A percentile compares a stretch with the other conserved stretches of the same genome.
phyloP scores from a whole-genome alignment of 2,888 invertebrate genomes.

The Stratiomys singularior region DNA sequence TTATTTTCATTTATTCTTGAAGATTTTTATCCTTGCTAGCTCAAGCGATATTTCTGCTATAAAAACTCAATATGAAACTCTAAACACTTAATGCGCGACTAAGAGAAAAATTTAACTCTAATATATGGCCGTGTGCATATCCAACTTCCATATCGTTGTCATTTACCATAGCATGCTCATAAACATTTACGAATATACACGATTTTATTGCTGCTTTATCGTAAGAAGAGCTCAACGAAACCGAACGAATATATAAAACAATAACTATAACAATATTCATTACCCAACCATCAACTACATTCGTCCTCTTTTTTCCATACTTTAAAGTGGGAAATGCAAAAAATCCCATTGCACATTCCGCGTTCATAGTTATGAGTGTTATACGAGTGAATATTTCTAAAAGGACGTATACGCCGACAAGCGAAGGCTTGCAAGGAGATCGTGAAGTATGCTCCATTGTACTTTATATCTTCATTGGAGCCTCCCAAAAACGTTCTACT shows the following conservation, averaged over 20 bases:
- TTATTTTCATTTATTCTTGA: not conserved
- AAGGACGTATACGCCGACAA: too few species aligned
- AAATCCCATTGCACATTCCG: slow-evolving; percentile 36
- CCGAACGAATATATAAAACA: not conserved
- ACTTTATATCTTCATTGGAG: slow-evolving; percentile 41
- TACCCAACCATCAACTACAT: slow-evolving; percentile 38
- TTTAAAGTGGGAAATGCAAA: slow-evolving; percentile 34
- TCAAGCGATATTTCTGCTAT: not conserved
- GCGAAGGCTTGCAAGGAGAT: not conserved
- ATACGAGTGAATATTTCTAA: not conserved
- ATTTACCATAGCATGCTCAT: too few species aligned
- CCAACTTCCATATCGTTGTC: too few species aligned
- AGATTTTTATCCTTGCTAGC: too few species aligned
- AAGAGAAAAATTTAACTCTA: too few species aligned
- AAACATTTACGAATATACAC: too few species aligned
- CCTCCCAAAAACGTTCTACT: slow-evolving; percentile 9
- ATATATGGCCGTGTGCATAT: too few species aligned
- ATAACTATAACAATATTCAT: slow-evolving; percentile 47
- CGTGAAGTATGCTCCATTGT: slow-evolving; percentile 24
- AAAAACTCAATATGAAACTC: not conserved
- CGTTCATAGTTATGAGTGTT: not conserved
- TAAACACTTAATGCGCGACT: too few species aligned
- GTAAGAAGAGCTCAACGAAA: too few species aligned
- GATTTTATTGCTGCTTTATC: too few species aligned
- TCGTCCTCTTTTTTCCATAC: not conserved